phyloP scores from a whole-genome alignment of 2,888 invertebrate species.

The Scaptomyza tumidula region DNA sequence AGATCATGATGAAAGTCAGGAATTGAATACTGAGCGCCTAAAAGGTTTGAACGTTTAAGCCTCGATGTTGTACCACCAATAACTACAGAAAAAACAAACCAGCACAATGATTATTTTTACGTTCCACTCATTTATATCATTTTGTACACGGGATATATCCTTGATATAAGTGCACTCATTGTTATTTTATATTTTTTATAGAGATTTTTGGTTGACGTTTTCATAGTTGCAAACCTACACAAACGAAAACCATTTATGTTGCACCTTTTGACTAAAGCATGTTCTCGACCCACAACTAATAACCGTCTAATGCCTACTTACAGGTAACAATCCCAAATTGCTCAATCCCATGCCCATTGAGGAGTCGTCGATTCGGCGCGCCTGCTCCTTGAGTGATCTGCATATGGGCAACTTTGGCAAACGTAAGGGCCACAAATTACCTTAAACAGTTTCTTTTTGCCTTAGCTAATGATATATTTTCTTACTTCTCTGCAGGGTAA shows the following conservation, averaged over 20 bases:
- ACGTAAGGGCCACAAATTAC: conserved; percentile 73
- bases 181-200: not conserved
- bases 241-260: conserved; percentile 10
- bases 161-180: conserved; percentile 30
- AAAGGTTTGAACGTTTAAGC: conserved; percentile 68
- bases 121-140: conserved; percentile 33
- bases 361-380: conserved; percentile 84
- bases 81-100: conserved; percentile 8
- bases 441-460: not conserved
- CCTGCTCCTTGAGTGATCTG: conserved; percentile 85
- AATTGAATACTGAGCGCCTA: conserved; percentile 49
- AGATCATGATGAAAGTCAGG: conserved; percentile 22
- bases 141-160: conserved; percentile 25
- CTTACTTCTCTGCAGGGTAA: conserved; percentile 72
- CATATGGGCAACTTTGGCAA: conserved; percentile 85
- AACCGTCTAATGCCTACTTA: conserved; percentile 51
- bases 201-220: conserved; percentile 15
- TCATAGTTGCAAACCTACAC: conserved; percentile 10
- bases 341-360: conserved; percentile 84
- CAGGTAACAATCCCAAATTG: conserved; percentile 84
- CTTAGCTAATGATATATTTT: not conserved
- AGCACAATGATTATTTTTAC: conserved; percentile 41
- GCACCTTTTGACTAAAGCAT: conserved; percentile 43
- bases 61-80: conserved; percentile 56
- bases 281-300: conserved; percentile 39